A percentile compares a stretch with the other conserved stretches of the same genome.
These are phyloP conservation scores for Chirona hameri DNA, from an alignment of 2,888 invertebrate species.

Conservation along the genomic window DNA sequence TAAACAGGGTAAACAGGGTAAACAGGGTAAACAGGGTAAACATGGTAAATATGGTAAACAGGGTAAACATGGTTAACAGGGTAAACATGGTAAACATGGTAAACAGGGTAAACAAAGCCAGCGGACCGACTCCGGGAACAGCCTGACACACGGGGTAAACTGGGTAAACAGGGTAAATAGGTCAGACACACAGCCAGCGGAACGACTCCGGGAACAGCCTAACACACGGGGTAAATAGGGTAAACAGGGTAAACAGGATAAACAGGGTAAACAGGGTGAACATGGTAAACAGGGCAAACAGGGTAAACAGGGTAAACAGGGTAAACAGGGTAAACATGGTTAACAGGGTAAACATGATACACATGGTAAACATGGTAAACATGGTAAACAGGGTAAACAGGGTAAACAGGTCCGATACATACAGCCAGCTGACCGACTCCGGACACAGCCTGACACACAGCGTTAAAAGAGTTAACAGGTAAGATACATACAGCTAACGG, in stretches of 20 bases:
- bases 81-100: not conserved
- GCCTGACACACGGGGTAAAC: not conserved
- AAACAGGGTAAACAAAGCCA: not conserved
- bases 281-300: too few relatives aligned
- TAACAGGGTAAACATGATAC: not conserved
- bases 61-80: not conserved
- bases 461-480: not conserved
- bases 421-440: not conserved
- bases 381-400: too few relatives aligned
- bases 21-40: too few relatives aligned
- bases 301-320: too few relatives aligned
- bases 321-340: not conserved
- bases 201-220: constrained; percentile 22
- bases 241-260: too few relatives aligned
- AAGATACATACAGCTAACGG: too few relatives aligned
- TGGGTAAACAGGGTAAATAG: not conserved
- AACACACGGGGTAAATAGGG: not conserved
- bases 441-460: not conserved
- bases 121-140: not conserved
- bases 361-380: not conserved
- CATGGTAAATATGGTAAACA: not conserved
- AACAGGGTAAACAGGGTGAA: not conserved
- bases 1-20: too few relatives aligned
- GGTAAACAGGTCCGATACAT: not conserved
- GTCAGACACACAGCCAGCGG: not conserved